A percentile compares a stretch with the other conserved stretches of the same genome.
These are phyloP conservation scores for Pseudanteris insignis DNA, from an alignment of 2,888 invertebrate species.

Conservation along the genomic window DNA sequence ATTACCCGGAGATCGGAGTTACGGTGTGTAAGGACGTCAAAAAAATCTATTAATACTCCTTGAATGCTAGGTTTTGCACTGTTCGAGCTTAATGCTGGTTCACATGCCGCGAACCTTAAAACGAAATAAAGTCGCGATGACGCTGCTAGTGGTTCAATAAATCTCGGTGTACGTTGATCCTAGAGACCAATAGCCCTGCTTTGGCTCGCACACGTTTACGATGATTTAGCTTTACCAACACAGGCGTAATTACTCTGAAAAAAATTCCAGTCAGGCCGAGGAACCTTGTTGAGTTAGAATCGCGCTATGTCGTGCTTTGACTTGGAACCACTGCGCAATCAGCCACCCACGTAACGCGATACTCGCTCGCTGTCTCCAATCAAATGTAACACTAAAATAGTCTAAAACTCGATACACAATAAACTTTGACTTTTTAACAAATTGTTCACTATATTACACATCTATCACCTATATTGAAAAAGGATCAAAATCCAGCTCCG, in stretches of 20 bases:
- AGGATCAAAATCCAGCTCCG: too few relatives aligned
- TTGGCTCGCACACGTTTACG: constrained; percentile 45
- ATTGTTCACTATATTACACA: too few relatives aligned
- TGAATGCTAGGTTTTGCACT: constrained; percentile 18
- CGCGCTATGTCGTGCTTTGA: constrained; percentile 55
- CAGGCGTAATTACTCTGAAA: constrained; percentile 60
- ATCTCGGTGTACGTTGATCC: constrained; percentile 45
- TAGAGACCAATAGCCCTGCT: constrained; percentile 20
- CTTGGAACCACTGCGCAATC: constrained; percentile 54
- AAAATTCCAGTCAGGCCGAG: constrained; percentile 59
- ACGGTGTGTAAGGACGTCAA: constrained; percentile 19
- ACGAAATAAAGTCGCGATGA: constrained; percentile 45
- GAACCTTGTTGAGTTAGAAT: constrained; percentile 57
- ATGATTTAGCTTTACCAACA: constrained; percentile 54
- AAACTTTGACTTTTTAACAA: constrained; percentile 14
- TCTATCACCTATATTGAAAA: too few relatives aligned
- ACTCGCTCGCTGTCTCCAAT: constrained; percentile 8
- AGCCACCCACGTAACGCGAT: constrained; percentile 51
- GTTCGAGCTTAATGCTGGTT: constrained; percentile 9
- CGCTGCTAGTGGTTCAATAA: constrained; percentile 44
- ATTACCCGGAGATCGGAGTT: constrained; percentile 15
- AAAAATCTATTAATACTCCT: constrained; percentile 38
- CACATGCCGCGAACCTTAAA: constrained; percentile 19
- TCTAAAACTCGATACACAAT: constrained; percentile 5
- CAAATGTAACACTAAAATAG: background rate